Conservation (phyloP, 2,888 invertebrate species). For the Tortricodes alternella region DNA sequence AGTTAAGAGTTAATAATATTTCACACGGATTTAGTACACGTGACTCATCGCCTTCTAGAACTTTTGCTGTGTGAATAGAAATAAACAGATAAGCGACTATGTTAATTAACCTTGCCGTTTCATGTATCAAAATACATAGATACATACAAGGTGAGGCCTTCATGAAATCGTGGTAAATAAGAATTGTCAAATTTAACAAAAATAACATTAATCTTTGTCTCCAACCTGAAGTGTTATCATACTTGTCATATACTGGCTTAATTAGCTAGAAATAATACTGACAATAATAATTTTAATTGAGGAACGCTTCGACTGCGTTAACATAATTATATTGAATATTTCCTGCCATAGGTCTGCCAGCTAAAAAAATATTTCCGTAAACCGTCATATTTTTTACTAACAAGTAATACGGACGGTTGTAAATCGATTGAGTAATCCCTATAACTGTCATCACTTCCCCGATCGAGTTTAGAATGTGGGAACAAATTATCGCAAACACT, state of each 20-base stretch:
- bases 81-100: conserved; percentile 24
- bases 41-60: not conserved
- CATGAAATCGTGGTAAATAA: conserved; percentile 21
- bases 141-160: conserved; percentile 17
- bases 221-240: not conserved
- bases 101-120: conserved; percentile 27
- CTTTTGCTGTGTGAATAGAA: conserved; percentile 13
- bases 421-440: conserved; percentile 58
- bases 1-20: not conserved
- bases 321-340: no score
- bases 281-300: not conserved
- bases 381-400: conserved; percentile 46
- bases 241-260: no score
- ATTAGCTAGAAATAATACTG: no score
- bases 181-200: conserved; percentile 19
- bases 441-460: conserved; percentile 77
- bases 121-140: conserved; percentile 21
- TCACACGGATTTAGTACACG: not conserved
- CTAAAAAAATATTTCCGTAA: conserved; percentile 30
- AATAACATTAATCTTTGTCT: conserved; percentile 7
- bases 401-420: conserved; percentile 53
- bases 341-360: not conserved
- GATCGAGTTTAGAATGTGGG: conserved; percentile 68
- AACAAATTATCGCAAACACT: conserved; percentile 83
- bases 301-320: not conserved